phyloP scores from a whole-genome alignment of 2,113 vertebrate species.

The Zapornia atra region DNA sequence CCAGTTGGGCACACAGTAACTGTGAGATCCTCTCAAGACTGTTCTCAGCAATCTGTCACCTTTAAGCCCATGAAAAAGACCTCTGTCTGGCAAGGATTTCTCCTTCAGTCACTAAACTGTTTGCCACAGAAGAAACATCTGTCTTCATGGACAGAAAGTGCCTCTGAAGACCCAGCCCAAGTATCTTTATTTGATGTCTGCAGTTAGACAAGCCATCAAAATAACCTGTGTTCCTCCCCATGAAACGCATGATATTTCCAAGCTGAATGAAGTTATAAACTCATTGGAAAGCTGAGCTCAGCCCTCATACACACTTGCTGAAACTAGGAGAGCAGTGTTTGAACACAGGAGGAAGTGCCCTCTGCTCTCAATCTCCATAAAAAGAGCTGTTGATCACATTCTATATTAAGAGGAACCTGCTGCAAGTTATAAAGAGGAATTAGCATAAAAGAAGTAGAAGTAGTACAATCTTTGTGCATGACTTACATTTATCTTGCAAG shows the following conservation, averaged over 20 bases:
- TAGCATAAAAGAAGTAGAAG: neutral
- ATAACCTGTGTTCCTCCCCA: neutral
- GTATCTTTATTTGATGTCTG: neutral
- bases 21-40: neutral
- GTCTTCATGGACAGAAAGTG: neutral
- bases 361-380: neutral
- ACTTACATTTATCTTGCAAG: constrained; percentile 97
- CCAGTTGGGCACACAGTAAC: neutral
- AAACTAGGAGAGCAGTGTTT: neutral
- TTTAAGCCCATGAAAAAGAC: neutral
- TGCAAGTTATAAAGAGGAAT: neutral
- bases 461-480: neutral
- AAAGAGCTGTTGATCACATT: neutral
- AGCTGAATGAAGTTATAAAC: neutral
- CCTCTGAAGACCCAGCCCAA: neutral
- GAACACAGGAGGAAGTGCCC: neutral
- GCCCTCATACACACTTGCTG: neutral
- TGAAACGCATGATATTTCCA: neutral
- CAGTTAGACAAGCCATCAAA: neutral
- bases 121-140: neutral
- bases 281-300: neutral
- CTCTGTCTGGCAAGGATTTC: neutral
- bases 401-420: neutral
- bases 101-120: neutral
- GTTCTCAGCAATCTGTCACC: neutral